Evolutionary conservation across 53 echinoderm and acorn worm genomes (phyloP), one percentile per base, ranked within the genome.

Genomic region (Apostichopus leukothele): DNA sequence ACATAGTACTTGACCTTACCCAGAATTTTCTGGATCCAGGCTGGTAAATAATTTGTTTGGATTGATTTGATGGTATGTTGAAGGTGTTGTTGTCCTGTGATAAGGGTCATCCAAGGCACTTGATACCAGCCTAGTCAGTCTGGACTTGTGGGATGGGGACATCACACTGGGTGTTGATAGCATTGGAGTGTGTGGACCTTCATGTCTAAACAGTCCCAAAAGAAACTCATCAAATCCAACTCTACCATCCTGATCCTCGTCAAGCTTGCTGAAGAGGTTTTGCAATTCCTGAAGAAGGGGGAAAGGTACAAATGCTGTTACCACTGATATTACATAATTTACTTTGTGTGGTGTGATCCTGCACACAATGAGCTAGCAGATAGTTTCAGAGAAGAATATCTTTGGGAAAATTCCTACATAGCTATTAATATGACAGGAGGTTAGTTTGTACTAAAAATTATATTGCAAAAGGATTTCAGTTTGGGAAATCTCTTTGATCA

Each of bases 201-300:
- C 94, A 26, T 96, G 96, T 10, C 93, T 83, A 86, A 98, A 98
- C 50, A 98, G 90, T 51, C 99, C 97, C 60, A 92, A 91, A 16
- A 97, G 89, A 89, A 97, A 97, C 88, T 97, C 95, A 74, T 97
- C 92, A 76, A 97, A 97, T n/a, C 97, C 91, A 5, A 97, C 97
- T 57, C 85, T 79, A 19, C 93, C 94, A 52, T 97, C 97, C 20
- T 90, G 76, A 86, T 97, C 95, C 13, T 91, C 94, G 66, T 97
- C 97, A 13, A 95, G 91, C 90, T 97, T 97, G 78, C 78, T 91
- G 86, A 94, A 96, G 12, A 96, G 92, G 67, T 96, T 96, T 61
- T 89, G 77, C 50, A 96, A 84, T 67, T 97, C 97, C 96, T 96
- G 74, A n/a, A 60, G 75, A 50, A 86, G 9, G 39, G 39, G 39